These are phyloP conservation scores for Peromyscus maniculatus DNA, from an alignment of 2,113 vertebrate species.

Conservation along the genomic window DNA sequence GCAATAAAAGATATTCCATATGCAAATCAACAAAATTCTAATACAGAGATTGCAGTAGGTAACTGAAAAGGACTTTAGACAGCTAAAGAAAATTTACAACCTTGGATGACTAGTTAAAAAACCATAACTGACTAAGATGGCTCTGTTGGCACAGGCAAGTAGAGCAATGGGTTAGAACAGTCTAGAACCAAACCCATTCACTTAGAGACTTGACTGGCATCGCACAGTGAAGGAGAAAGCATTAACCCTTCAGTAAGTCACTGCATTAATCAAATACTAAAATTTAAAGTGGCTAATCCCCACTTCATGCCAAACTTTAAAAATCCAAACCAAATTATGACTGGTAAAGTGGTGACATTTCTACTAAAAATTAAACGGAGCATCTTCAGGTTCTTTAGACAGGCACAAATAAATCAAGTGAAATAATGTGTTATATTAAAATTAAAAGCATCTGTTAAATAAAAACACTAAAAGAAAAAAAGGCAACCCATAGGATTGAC, in stretches of 20 bases:
- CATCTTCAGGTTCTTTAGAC: not conserved
- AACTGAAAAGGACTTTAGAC: not conserved
- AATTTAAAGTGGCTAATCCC: not conserved
- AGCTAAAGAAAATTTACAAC: no score
- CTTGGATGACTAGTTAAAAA: fast-evolving
- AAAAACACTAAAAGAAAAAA: not conserved
- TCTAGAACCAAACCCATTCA: not conserved
- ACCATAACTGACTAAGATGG: fast-evolving
- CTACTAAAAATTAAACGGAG: not conserved
- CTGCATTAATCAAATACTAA: not conserved
- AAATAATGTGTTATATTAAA: not conserved
- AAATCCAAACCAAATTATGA: not conserved
- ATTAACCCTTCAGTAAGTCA: fast-evolving
- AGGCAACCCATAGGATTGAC: not conserved
- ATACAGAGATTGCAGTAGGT: not conserved
- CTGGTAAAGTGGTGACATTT: not conserved
- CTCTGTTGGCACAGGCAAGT: not conserved
- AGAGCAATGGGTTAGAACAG: not conserved
- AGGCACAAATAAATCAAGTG: not conserved
- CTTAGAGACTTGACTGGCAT: fast-evolving
- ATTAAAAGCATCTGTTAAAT: slow-evolving; percentile 45
- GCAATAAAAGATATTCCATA: not conserved
- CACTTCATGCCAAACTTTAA: not conserved
- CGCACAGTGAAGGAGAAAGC: not conserved
- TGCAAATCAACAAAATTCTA: not conserved